A percentile compares a stretch with the other conserved stretches of the same genome.
Conservation (phyloP, 2,113 vertebrate species). For the Saguinus imperator region DNA sequence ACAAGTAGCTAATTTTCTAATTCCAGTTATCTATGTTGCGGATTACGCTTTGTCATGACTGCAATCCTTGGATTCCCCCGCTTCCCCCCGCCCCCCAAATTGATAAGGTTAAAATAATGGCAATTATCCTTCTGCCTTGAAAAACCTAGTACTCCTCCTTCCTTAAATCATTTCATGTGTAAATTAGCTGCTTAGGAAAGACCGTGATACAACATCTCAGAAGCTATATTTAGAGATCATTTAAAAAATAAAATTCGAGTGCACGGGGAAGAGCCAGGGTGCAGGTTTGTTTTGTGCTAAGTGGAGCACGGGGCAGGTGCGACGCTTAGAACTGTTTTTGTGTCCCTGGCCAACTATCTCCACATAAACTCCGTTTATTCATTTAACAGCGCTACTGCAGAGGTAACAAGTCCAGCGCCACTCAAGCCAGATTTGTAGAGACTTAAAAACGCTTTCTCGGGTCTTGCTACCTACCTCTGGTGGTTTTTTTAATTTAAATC, state of each 20-base stretch:
- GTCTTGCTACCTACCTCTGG: background rate
- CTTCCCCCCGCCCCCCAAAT: background rate
- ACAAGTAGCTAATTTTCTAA: background rate
- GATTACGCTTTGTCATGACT: background rate
- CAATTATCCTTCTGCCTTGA: background rate
- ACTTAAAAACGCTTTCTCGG: background rate
- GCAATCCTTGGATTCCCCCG: background rate
- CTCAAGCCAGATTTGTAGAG: background rate
- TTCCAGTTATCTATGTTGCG: background rate
- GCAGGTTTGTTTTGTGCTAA: background rate
- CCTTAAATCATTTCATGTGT: background rate
- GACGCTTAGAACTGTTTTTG: background rate
- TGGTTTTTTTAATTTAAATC: background rate
- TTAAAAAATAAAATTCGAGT: background rate
- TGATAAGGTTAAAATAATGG: background rate
- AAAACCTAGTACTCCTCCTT: background rate
- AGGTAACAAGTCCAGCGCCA: background rate
- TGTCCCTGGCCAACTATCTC: background rate
- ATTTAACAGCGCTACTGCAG: background rate
- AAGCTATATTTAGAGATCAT: constrained; percentile 11
- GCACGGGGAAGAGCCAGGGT: background rate
- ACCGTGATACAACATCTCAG: background rate
- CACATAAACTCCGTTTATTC: background rate
- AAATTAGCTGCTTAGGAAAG: background rate
- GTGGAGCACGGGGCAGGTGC: background rate